These are phyloP conservation scores for Manacus vitellinus DNA, from an alignment of 2,113 vertebrate species.

Conservation along the genomic window DNA sequence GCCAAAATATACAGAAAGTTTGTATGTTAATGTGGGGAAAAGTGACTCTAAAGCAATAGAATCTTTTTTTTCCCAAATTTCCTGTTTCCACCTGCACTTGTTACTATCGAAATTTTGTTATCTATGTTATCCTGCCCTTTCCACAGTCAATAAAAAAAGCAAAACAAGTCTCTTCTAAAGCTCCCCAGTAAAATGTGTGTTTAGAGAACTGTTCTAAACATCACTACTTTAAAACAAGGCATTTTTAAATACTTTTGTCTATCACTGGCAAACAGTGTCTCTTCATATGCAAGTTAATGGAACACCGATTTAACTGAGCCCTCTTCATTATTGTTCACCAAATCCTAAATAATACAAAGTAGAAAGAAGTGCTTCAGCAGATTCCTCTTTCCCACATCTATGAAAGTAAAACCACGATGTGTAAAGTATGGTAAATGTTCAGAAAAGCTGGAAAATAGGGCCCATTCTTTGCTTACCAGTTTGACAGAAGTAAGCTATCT, in stretches of 20 bases:
- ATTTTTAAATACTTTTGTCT: background rate
- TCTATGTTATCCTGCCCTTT: background rate
- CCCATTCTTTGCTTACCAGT: background rate
- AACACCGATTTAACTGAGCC: background rate
- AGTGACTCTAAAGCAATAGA: background rate
- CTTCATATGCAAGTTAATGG: background rate
- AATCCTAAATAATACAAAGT: background rate
- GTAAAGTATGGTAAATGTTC: background rate
- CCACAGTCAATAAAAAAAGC: background rate
- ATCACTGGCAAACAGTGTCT: background rate
- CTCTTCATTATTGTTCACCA: background rate
- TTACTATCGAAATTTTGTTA: background rate
- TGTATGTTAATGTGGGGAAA: background rate
- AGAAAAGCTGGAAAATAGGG: background rate
- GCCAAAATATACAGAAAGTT: slow-evolving; percentile 7
- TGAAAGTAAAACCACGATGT: background rate
- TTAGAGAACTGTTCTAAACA: background rate
- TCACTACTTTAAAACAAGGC: background rate
- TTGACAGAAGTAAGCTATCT: background rate
- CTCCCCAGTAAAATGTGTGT: background rate
- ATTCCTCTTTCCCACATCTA: background rate
- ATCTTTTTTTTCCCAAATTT: fast-evolving
- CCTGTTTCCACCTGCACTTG: background rate
- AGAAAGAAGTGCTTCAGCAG: background rate
- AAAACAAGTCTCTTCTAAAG: background rate